Conservation (phyloP, 2,888 invertebrate species). For the Tachina lurida region DNA sequence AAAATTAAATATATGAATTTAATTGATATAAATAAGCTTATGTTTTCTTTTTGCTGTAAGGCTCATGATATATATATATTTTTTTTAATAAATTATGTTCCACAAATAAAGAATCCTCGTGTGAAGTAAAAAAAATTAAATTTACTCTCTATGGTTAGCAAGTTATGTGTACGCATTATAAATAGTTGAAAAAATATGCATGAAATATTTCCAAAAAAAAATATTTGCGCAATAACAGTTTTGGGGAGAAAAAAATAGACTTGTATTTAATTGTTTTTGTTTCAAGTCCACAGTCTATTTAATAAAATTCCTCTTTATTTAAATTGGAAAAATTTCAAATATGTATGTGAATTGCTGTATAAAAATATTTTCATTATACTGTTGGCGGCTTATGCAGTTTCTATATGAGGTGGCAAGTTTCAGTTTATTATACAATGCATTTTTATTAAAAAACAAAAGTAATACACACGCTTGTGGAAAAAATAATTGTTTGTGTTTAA, state of each 20-base stretch:
- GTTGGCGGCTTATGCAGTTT: neutral
- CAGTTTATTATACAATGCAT: neutral
- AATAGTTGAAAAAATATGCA: conserved; percentile 26
- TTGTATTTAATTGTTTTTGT: conserved; percentile 45
- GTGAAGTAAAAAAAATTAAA: conserved; percentile 8
- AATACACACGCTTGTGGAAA: neutral
- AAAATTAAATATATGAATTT: too few species aligned
- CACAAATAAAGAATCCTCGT: neutral
- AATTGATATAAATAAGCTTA: too few species aligned
- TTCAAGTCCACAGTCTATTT: conserved; percentile 15
- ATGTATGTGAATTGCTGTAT: neutral
- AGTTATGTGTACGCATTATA: conserved; percentile 36
- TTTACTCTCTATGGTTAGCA: conserved; percentile 37
- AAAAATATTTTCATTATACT: conserved; percentile 21
- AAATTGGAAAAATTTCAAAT: conserved; percentile 15
- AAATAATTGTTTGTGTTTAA: neutral
- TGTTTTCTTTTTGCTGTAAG: neutral
- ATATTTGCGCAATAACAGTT: conserved; percentile 17
- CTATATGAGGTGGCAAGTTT: conserved; percentile 13
- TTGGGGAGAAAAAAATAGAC: neutral
- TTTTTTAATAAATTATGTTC: neutral
- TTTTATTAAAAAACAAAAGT: neutral
- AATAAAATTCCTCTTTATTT: conserved; percentile 54
- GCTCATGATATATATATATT: neutral
- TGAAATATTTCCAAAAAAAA: neutral